Percentiles rank a stretch among this genome's conserved stretches.
These are phyloP conservation scores for Homalodisca vitripennis DNA, from an alignment of 1,140 invertebrate species.

Conservation along the genomic window DNA sequence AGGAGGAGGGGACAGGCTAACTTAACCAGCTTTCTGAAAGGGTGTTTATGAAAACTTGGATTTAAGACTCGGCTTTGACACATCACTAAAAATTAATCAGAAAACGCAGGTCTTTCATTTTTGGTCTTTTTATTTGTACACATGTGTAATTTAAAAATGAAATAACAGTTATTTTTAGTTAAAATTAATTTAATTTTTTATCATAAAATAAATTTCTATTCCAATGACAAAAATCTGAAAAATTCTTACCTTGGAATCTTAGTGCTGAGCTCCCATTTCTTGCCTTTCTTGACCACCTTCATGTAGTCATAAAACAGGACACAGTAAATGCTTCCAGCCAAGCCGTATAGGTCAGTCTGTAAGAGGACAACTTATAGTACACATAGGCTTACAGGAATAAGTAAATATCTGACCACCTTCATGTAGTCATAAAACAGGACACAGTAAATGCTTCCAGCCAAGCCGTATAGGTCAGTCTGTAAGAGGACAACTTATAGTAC, in stretches of 20 bases:
- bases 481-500: too few relatives aligned
- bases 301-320: slow-evolving; percentile 86
- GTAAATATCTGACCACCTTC: too few relatives aligned
- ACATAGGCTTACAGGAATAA: too few relatives aligned
- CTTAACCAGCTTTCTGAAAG: too few relatives aligned
- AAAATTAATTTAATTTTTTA: background rate
- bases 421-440: too few relatives aligned
- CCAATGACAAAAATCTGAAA: background rate
- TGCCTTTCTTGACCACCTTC: slow-evolving; percentile 66
- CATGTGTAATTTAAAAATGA: background rate
- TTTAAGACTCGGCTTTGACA: background rate
- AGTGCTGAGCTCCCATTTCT: slow-evolving; percentile 64
- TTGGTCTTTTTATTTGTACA: background rate
- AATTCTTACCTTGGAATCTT: slow-evolving; percentile 61
- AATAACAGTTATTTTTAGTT: background rate
- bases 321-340: slow-evolving; percentile 82
- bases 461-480: too few relatives aligned
- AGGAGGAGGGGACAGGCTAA: too few relatives aligned
- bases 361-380: too few relatives aligned
- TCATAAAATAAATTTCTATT: background rate
- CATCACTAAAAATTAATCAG: background rate
- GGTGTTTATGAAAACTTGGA: too few relatives aligned
- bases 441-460: too few relatives aligned
- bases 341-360: slow-evolving; percentile 80
- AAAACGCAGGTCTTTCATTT: background rate